A percentile compares a stretch with the other conserved stretches of the same genome.
Evolutionary conservation across 2,113 vertebrate species (phyloP).

Genomic region (Brachypteracias leptosomus): DNA sequence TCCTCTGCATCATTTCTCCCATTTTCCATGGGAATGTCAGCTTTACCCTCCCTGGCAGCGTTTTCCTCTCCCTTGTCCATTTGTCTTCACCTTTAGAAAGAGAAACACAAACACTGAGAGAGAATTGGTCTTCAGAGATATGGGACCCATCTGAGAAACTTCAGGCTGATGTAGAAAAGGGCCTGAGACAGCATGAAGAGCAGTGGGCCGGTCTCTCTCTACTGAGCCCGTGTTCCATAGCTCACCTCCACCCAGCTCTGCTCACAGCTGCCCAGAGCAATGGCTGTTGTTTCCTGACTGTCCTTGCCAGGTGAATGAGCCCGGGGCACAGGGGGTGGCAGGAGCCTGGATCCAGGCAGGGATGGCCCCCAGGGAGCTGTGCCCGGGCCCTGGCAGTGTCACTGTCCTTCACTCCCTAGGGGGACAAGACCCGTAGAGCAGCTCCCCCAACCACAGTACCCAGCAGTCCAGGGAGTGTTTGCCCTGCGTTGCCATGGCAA

Average conservation of each 20-base stretch:
- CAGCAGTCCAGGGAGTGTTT: not conserved
- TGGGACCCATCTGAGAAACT: not conserved
- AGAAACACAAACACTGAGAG: not conserved
- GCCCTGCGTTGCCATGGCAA: not conserved
- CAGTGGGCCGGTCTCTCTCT: no score
- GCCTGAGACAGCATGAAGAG: not conserved
- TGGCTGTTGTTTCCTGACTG: not conserved
- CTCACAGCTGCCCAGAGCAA: no score
- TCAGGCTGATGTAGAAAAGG: not conserved
- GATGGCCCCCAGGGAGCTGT: no score
- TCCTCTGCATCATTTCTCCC: not conserved
- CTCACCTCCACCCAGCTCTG: not conserved
- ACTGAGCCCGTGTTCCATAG: not conserved
- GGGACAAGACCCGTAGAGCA: rapidly evolving
- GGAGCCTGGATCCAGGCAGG: not conserved
- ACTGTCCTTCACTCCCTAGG: not conserved
- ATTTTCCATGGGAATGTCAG: not conserved
- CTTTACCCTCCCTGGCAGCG: not conserved
- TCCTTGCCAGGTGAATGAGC: not conserved
- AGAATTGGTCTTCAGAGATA: not conserved
- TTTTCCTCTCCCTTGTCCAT: not conserved
- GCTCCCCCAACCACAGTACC: not conserved
- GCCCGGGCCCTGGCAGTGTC: not conserved
- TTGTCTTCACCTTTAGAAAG: not conserved
- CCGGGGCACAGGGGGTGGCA: not conserved